Evolutionary conservation across 2,113 vertebrate genomes (phyloP).

Genomic region (Hippocampus barbouri): DNA sequence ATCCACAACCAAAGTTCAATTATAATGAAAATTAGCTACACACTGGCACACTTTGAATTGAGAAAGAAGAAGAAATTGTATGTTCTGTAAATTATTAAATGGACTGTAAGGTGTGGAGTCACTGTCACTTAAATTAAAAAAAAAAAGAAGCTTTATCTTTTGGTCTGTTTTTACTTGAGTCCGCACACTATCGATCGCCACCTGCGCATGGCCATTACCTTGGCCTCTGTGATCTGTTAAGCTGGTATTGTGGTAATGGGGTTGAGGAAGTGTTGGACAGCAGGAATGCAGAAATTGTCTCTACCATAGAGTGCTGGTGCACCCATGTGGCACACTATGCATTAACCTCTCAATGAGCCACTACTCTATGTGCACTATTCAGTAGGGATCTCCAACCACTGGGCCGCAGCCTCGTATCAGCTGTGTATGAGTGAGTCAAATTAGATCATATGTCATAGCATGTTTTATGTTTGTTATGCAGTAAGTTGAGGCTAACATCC

Average conservation of each 20-base stretch:
- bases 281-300: constrained; percentile 2
- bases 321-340: constrained; percentile 33
- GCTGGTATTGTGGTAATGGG: neutral
- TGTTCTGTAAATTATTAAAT: constrained; percentile 1
- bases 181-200: constrained; percentile 2
- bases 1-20: neutral
- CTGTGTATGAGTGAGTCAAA: too few relatives aligned
- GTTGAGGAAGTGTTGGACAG: constrained; percentile 18
- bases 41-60: neutral
- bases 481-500: neutral
- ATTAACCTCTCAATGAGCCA: constrained; percentile 6
- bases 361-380: neutral
- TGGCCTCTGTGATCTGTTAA: constrained; percentile 35
- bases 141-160: constrained; percentile 3
- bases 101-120: neutral
- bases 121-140: too few relatives aligned
- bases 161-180: neutral
- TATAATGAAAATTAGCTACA: too few relatives aligned
- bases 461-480: neutral
- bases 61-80: neutral
- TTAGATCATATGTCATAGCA: too few relatives aligned
- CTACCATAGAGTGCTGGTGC: constrained; percentile 46
- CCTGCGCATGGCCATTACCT: constrained; percentile 14
- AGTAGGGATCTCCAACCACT: neutral
- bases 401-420: neutral